These are phyloP conservation scores for Zaprionus lachaisei DNA, from an alignment of 1,140 invertebrate genomes.

Conservation along the genomic window DNA sequence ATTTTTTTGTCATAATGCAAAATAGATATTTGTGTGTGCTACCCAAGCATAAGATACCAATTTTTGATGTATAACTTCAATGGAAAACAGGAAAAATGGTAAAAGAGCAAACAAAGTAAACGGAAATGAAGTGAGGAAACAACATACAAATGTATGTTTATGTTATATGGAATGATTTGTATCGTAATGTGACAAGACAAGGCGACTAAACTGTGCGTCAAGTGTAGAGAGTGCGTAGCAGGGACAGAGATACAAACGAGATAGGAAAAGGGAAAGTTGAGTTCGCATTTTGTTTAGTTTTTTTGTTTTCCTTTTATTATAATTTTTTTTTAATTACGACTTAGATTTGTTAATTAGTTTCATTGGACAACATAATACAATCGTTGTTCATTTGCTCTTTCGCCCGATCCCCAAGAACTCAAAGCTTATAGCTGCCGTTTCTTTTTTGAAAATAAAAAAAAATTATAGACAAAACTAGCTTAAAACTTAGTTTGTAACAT, in stretches of 20 bases:
- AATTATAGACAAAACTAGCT: conserved; percentile 47
- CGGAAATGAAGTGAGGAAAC: conserved; percentile 22
- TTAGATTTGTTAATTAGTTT: conserved; percentile 2
- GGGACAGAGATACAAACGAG: background rate
- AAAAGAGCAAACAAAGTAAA: conserved; percentile 25
- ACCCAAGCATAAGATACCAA: conserved; percentile 52
- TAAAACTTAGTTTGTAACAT: conserved; percentile 68
- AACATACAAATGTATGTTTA: background rate
- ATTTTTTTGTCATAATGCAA: conserved; percentile 77
- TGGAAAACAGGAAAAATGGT: conserved; percentile 47
- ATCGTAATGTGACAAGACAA: conserved; percentile 6
- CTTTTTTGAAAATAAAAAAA: conserved; percentile 18
- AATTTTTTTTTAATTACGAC: background rate
- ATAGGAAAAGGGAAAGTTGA: background rate
- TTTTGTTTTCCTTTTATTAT: background rate
- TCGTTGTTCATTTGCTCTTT: conserved; percentile 8
- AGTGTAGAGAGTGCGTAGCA: conserved; percentile 6
- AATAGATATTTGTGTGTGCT: conserved; percentile 62
- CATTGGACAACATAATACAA: background rate
- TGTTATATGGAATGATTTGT: conserved; percentile 15
- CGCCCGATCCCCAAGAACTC: conserved; percentile 47
- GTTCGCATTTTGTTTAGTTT: conserved; percentile 11
- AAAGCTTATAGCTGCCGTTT: conserved; percentile 69
- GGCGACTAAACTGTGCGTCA: background rate
- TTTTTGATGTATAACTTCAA: conserved; percentile 72